Evolutionary conservation across 2,888 invertebrate genomes (phyloP).

Genomic region (Hipparchia sbordonii): DNA sequence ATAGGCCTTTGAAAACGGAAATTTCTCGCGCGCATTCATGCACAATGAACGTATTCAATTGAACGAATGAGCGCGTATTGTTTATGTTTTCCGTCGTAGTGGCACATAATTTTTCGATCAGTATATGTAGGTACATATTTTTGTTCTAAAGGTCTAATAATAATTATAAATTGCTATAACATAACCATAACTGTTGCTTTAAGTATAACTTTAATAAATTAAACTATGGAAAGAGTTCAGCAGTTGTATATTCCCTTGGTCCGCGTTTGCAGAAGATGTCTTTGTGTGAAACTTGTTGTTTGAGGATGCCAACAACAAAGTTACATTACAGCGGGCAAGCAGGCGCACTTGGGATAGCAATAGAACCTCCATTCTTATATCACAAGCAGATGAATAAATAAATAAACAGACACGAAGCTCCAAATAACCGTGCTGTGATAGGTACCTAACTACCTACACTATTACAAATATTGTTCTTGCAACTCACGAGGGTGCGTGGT

Average conservation of each 20-base stretch:
- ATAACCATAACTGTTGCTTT: constrained; percentile 1
- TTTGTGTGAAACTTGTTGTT: constrained; percentile 39
- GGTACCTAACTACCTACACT: too few relatives aligned
- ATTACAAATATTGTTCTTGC: too few relatives aligned
- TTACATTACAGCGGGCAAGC: constrained; percentile 36
- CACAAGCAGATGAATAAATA: background rate
- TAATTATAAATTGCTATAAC: background rate
- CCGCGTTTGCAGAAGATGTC: constrained; percentile 30
- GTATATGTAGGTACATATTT: too few relatives aligned
- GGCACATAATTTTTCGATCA: too few relatives aligned
- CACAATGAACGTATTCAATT: too few relatives aligned
- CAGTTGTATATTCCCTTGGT: constrained; percentile 19
- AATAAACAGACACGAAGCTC: too few relatives aligned
- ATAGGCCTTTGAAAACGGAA: too few relatives aligned
- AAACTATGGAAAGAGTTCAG: constrained; percentile 8
- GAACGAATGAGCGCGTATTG: too few relatives aligned
- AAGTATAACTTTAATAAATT: constrained; percentile 21
- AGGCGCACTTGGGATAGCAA: constrained; percentile 33
- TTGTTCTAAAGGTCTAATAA: background rate
- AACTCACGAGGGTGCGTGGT: too few relatives aligned
- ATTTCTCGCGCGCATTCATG: too few relatives aligned
- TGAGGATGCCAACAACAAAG: constrained; percentile 38
- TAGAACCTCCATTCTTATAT: constrained; percentile 27
- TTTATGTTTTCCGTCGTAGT: too few relatives aligned
- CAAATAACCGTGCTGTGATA: too few relatives aligned